Conservation (phyloP, 2,797 vertebrate species). For the Zalophus californianus region DNA sequence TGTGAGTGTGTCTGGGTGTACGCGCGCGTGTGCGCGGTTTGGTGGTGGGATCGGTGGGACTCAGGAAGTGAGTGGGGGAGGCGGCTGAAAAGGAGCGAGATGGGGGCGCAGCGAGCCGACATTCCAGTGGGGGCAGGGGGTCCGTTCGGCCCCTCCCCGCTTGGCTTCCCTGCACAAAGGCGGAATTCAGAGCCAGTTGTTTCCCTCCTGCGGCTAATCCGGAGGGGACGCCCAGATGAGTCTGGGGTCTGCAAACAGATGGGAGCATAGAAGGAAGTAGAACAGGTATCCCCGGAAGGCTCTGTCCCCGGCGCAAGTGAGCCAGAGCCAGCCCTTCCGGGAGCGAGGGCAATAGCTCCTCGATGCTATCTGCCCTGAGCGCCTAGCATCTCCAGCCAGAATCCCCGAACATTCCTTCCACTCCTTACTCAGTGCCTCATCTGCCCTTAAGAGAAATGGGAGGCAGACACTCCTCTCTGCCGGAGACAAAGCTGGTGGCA, state of each 20-base stretch:
- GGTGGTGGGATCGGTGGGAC: constrained; percentile 37
- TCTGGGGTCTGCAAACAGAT: constrained; percentile 67
- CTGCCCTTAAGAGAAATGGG: not conserved
- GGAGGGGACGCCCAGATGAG: constrained; percentile 34
- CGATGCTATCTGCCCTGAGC: not conserved
- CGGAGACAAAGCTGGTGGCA: not conserved
- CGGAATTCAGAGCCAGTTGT: constrained; percentile 70
- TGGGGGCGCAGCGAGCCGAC: constrained; percentile 37
- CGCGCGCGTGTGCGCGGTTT: not conserved
- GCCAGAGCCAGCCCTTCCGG: not conserved
- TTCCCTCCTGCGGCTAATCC: constrained; percentile 55
- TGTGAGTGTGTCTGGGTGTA: not conserved
- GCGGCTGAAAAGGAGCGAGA: constrained; percentile 2
- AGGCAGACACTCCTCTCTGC: not conserved
- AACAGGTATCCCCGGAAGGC: constrained; percentile 55
- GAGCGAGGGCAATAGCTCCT: not conserved
- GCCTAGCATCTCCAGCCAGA: not conserved
- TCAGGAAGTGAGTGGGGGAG: constrained; percentile 63
- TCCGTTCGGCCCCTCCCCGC: constrained; percentile 66
- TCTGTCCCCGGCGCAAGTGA: not conserved
- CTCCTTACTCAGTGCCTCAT: not conserved
- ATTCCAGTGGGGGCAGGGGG: constrained; percentile 80
- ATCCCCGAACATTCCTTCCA: not conserved
- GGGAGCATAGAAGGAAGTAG: constrained; percentile 14
- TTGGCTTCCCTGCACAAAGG: constrained; percentile 76